phyloP scores from a whole-genome alignment of 2,888 invertebrate genomes.

The Polyommatus icarus region DNA sequence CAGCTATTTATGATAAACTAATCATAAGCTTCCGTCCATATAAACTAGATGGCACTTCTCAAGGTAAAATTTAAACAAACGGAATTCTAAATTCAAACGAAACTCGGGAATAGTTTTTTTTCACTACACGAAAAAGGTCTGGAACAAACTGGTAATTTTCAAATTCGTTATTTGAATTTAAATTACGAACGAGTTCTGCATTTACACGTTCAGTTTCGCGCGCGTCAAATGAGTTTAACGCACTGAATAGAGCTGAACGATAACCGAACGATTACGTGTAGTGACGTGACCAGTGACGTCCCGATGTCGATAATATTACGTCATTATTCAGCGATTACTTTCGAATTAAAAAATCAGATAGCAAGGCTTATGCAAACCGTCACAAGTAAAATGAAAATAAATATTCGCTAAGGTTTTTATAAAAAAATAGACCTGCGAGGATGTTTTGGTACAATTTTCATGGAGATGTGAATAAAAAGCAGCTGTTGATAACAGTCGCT shows the following conservation, averaged over 20 bases:
- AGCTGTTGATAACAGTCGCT: too few relatives aligned
- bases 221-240: conserved; percentile 32
- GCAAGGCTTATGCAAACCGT: neutral
- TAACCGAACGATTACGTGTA: conserved; percentile 61
- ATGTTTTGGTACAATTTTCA: neutral
- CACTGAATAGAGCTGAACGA: conserved; percentile 49
- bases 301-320: conserved; percentile 51
- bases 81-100: neutral
- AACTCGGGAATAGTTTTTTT: neutral
- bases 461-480: too few relatives aligned
- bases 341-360: neutral
- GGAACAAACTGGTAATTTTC: neutral
- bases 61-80: neutral
- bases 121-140: conserved; percentile 1
- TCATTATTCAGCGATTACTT: neutral
- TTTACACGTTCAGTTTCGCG: conserved; percentile 31
- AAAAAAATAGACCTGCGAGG: too few relatives aligned
- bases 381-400: neutral
- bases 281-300: conserved; percentile 51
- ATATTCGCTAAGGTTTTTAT: neutral
- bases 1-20: neutral
- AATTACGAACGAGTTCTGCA: conserved; percentile 12
- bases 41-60: conserved; percentile 11
- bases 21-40: neutral
- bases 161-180: conserved; percentile 32